Evolutionary conservation across 2,113 vertebrate species (phyloP), one percentile per base, ranked within the genome.

Genomic region (Dasyprocta punctata): DNA sequence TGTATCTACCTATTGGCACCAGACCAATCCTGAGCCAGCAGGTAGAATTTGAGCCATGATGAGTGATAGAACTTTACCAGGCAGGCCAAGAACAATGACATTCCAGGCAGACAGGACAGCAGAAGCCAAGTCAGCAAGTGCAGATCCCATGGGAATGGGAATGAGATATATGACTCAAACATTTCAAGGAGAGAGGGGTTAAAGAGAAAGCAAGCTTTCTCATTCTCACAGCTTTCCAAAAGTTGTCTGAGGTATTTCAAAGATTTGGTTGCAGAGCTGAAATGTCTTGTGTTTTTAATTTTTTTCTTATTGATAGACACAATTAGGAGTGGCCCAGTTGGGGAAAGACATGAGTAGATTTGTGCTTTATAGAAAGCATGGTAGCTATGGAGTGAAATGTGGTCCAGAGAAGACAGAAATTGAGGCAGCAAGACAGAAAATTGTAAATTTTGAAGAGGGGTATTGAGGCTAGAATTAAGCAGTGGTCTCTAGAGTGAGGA

Each of bases 241-340:
- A 13, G 6, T 61, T 90, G 47, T 81, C 63, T 49, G n/a, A 92
- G 47, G 82, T 81, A 16, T 90, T 90, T 93, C 49, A 49, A 4
- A 85, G 56, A 82, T 90, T 90, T 90, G 44, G 22, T 52, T 92
- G 20, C 44, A 78, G 87, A 56, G 30, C 19, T 88, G 63, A 94
- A 89, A 92, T 87, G 22, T 6, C 41, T 52, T 95, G n/a, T 41
- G 7, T 41, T 41, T 71, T n/a, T 65, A 49, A 13, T 77, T 65
- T 61, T 44, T 44, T n/a, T 73, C n/a, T 75, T 1, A 28, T 67
- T 90, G 94, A 83, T 3, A 88, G 47, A 8, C 49, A 69, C 41
- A 86, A 92, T 95, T 88, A 80, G 75, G 88, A 38, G 60, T 80
- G 4, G 24, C 11, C 28, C n/a, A 56, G 49, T 13, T 91, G 28